A percentile compares a stretch with the other conserved stretches of the same genome.
Conservation (phyloP, 2,888 invertebrate genomes). For the Chelonus formosanus region DNA sequence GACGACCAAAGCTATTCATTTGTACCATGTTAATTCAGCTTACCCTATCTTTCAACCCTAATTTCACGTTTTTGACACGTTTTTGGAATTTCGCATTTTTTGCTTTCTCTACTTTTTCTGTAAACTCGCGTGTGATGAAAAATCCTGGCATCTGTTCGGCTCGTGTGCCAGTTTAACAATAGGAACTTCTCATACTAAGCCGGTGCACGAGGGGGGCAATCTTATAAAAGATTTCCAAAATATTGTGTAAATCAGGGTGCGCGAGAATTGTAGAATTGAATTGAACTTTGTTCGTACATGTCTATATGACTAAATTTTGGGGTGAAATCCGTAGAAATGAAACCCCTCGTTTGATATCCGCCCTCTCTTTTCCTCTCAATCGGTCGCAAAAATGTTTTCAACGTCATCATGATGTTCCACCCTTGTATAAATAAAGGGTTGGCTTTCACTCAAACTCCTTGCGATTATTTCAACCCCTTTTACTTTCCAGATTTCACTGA, state of each 20-base stretch:
- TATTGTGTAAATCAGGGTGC: conserved; percentile 64
- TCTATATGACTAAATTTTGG: conserved; percentile 59
- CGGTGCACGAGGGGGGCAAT: conserved; percentile 42
- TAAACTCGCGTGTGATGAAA: conserved; percentile 30
- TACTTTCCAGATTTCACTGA: conserved; percentile 41
- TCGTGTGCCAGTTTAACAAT: conserved; percentile 46
- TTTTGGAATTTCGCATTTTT: conserved; percentile 37
- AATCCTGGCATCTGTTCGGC: conserved; percentile 51
- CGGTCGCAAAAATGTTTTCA: conserved; percentile 31
- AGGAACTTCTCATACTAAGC: conserved; percentile 47
- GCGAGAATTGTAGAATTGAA: conserved; percentile 41
- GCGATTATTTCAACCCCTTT: conserved; percentile 41
- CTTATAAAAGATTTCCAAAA: conserved; percentile 65
- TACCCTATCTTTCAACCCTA: conserved; percentile 53
- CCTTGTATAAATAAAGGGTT: conserved; percentile 64
- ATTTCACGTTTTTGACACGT: conserved; percentile 58
- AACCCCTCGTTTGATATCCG: conserved; percentile 18
- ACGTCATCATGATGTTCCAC: conserved; percentile 20
- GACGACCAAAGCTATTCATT: conserved; percentile 39
- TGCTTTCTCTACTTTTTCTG: conserved; percentile 19
- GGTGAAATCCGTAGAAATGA: conserved; percentile 58
- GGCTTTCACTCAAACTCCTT: conserved; percentile 34
- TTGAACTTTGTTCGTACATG: conserved; percentile 35
- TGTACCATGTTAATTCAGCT: conserved; percentile 45
- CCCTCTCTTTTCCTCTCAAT: conserved; percentile 33